Conservation (phyloP, 92 coral and sea anemone species). For the Heteractis magnifica region DNA sequence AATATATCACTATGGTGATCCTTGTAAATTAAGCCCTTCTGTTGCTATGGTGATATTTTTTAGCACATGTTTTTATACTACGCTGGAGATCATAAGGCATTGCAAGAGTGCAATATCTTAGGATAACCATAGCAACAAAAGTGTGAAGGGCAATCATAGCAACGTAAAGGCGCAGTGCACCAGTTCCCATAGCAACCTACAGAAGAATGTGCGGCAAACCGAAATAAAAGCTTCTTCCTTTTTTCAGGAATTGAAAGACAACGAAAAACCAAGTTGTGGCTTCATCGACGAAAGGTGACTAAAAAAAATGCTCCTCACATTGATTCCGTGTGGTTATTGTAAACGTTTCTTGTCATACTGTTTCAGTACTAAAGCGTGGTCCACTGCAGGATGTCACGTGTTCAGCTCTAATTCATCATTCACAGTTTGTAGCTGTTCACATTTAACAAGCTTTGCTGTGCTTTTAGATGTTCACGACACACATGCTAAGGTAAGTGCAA, state of each 20-base stretch:
- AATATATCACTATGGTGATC: too few species aligned
- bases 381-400: conserved; percentile 62
- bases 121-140: too few species aligned
- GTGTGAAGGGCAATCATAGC: too few species aligned
- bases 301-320: background rate
- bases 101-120: too few species aligned
- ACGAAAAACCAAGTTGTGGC: background rate
- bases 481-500: conserved; percentile 7
- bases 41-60: too few species aligned
- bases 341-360: background rate
- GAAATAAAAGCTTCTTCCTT: background rate
- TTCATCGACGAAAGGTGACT: background rate
- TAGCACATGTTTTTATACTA: too few species aligned
- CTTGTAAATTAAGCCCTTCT: too few species aligned
- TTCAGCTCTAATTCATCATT: conserved; percentile 19
- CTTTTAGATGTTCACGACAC: conserved; percentile 68
- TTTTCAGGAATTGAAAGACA: background rate
- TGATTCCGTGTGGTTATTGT: background rate
- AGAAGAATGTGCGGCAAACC: background rate
- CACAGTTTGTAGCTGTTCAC: conserved; percentile 69
- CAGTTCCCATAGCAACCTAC: background rate
- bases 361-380: conserved; percentile 58
- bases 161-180: background rate
- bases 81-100: too few species aligned
- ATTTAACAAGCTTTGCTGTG: conserved; percentile 78